Conservation (phyloP, 2,113 vertebrate genomes). For the Siphamia tubifer region DNA sequence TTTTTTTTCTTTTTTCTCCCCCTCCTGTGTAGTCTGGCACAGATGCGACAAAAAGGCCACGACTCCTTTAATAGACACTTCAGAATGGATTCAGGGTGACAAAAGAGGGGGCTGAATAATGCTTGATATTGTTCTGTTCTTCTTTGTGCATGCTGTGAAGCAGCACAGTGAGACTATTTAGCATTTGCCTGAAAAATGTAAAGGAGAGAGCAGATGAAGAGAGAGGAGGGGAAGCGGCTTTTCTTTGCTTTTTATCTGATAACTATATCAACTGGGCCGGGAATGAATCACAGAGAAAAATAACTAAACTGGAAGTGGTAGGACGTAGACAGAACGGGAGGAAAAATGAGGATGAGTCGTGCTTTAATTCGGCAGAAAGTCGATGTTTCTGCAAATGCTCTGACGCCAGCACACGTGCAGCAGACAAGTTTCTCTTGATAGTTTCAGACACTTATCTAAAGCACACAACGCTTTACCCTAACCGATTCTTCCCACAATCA, state of each 20-base stretch:
- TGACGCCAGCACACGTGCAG: neutral
- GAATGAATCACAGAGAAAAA: slow-evolving; percentile 33
- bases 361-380: neutral
- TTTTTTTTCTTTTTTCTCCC: neutral
- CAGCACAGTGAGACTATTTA: slow-evolving; percentile 57
- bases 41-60: slow-evolving; percentile 65
- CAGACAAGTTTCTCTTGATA: slow-evolving; percentile 18
- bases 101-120: slow-evolving; percentile 65
- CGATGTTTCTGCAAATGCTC: slow-evolving; percentile 11
- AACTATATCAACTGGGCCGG: slow-evolving; percentile 53
- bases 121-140: slow-evolving; percentile 65
- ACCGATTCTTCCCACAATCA: slow-evolving; percentile 19
- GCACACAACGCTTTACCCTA: slow-evolving; percentile 20
- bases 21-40: slow-evolving; percentile 47
- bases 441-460: slow-evolving; percentile 40
- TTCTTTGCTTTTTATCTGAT: slow-evolving; percentile 54
- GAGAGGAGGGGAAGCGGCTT: neutral
- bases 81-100: slow-evolving; percentile 56
- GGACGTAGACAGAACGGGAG: neutral
- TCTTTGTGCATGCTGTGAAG: slow-evolving; percentile 52
- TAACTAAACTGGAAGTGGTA: neutral
- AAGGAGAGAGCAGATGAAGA: slow-evolving; percentile 36
- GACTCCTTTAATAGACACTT: slow-evolving; percentile 71
- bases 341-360: neutral
- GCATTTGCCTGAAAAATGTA: slow-evolving; percentile 54